Evolutionary conservation across 2,113 vertebrate genomes (phyloP).

Genomic region (Lycaon pictus): DNA sequence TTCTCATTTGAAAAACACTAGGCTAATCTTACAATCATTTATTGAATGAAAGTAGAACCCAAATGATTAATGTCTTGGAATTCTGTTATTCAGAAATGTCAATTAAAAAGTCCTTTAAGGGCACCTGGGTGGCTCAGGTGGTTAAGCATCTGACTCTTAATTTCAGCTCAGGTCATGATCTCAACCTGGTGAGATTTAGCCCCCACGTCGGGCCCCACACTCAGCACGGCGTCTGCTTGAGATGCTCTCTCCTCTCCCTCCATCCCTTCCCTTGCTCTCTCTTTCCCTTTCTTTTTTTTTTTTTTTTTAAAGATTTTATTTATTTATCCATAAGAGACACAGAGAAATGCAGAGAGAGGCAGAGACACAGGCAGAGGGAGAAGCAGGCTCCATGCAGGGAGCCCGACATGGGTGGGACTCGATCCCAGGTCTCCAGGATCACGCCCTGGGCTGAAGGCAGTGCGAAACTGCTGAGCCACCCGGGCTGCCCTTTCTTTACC

Average conservation of each 20-base stretch:
- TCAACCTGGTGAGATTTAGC: neutral
- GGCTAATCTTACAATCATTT: neutral
- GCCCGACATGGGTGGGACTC: no score
- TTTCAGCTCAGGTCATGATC: neutral
- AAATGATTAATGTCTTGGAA: neutral
- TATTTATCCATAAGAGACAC: no score
- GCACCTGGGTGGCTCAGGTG: neutral
- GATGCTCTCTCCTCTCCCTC: neutral
- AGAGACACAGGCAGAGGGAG: no score
- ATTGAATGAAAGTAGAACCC: neutral
- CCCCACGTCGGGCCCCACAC: neutral
- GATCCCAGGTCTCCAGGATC: no score
- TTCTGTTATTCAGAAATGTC: neutral
- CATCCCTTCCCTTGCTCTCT: neutral
- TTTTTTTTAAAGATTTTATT: no score
- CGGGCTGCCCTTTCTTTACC: no score
- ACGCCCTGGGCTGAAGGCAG: no score
- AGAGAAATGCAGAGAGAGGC: no score
- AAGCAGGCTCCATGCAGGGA: no score
- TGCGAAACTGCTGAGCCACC: no score
- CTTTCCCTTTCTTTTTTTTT: no score
- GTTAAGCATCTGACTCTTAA: neutral
- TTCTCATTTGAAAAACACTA: constrained; percentile 23
- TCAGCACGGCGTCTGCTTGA: neutral
- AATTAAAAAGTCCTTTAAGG: neutral